Evolutionary conservation across 92 coral and sea anemone genomes (phyloP).

Genomic region (Porites divaricata): DNA sequence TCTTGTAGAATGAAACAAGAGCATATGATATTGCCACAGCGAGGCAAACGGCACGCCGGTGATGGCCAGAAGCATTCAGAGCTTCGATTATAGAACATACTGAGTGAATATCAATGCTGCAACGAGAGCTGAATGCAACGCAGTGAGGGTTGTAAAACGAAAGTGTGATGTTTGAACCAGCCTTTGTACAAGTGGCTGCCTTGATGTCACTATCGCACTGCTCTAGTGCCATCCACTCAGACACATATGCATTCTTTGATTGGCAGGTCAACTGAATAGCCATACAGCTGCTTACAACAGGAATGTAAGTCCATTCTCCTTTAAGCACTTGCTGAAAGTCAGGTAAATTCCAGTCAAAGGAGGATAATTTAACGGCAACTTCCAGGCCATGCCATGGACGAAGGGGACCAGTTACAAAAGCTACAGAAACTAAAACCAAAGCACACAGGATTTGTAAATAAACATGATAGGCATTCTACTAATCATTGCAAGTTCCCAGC

Average conservation of each 20-base stretch:
- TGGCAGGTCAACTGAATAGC: slow-evolving; percentile 31
- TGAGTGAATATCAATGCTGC: slow-evolving; percentile 57
- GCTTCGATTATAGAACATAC: slow-evolving; percentile 78
- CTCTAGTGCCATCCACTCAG: slow-evolving; percentile 4
- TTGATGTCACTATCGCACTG: background rate
- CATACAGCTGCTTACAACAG: slow-evolving; percentile 42
- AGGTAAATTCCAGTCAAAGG: slow-evolving; percentile 8
- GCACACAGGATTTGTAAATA: no score
- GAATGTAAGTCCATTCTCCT: slow-evolving; percentile 30
- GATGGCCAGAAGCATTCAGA: slow-evolving; percentile 48
- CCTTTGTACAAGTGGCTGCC: background rate
- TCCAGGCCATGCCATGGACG: slow-evolving; percentile 50
- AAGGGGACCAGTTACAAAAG: slow-evolving; percentile 19
- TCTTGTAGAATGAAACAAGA: slow-evolving; percentile 51
- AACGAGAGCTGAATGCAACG: slow-evolving; percentile 58
- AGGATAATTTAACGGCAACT: slow-evolving; percentile 29
- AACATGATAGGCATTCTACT: no score
- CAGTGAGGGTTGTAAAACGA: slow-evolving; percentile 32
- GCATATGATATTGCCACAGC: slow-evolving; percentile 67
- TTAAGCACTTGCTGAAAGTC: slow-evolving; percentile 29
- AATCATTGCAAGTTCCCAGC: no score
- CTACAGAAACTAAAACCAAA: slow-evolving; percentile 10
- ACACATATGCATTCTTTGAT: background rate
- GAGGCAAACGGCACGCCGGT: slow-evolving; percentile 57
- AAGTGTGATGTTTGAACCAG: background rate